Evolutionary conservation across 2,797 vertebrate species (phyloP), one percentile per base, ranked within the genome.

Genomic region (Cossypha niveicapilla): DNA sequence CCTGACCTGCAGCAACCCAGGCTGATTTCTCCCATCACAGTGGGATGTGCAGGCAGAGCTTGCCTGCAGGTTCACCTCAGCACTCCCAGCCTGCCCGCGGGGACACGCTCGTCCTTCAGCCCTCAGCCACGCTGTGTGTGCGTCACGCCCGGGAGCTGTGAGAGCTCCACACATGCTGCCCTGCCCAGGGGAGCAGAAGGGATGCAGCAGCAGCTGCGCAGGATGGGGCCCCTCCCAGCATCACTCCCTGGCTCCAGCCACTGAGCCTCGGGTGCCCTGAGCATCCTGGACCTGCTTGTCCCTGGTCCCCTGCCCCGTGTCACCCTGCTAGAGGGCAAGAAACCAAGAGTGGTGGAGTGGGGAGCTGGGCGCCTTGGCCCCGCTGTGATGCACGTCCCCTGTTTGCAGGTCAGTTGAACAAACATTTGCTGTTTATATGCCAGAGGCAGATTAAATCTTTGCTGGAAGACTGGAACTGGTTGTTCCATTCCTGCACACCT

Each of bases 381-480:
- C 1, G 2, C 76, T 72, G 80, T 3, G 0, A 17, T 60, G 84
- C 54, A 30, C 8, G 10, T 78, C 14, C 35, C 62, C 74, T 65
- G 84, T 88, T 96, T 66, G 88, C 95, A 88, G 90, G 90, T 94
- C 93, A 94, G 81, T 92, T 96, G 94, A 94, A 94, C 82, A 94
- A 95, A 96, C 76, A 94, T 94, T 96, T 94, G 95, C 88, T 96
- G 94, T 96, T 97, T 95, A 84, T 88, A 54, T 34, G 92, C 96
- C 95, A 82, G 86, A 86, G 90, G 96, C 93, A 90, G 90, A 95
- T 95, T 95, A 94, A 94, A 94, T 96, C 93, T 97, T 95, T 93
- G 86, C 94, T 90, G 88, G 83, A 89, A 96, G 92, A 92, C 80
- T 95, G 91, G 96, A 94, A 97, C 94, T 90, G 81, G 90, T 95